Evolutionary conservation across 2,113 vertebrate genomes (phyloP).

Genomic region (Vimba vimba): DNA sequence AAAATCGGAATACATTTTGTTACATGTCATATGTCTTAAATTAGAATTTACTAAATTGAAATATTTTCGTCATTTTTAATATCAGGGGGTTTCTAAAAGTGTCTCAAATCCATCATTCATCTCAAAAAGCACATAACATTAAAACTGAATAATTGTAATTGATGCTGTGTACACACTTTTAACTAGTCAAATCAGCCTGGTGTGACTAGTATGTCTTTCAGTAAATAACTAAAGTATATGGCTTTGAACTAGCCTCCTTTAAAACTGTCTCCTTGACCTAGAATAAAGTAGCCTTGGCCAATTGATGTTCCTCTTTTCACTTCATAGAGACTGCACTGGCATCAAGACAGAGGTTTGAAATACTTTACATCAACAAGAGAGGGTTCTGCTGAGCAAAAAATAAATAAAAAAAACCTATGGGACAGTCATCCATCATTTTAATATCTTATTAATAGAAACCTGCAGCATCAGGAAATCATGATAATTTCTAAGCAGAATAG

Average conservation of each 20-base stretch:
- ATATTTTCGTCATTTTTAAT: too few relatives aligned
- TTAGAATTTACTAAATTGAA: not conserved
- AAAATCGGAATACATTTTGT: too few relatives aligned
- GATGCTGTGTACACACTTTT: not conserved
- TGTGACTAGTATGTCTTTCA: conserved; percentile 43
- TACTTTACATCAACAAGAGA: conserved; percentile 17
- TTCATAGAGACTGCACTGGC: conserved; percentile 60
- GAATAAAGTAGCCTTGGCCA: conserved; percentile 63
- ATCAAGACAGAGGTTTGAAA: conserved; percentile 28
- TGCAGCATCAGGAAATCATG: not conserved
- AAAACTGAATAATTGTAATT: not conserved
- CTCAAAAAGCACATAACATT: not conserved
- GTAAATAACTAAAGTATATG: conserved; percentile 57
- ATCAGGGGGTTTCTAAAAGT: too few relatives aligned
- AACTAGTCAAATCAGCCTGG: not conserved
- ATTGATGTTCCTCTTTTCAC: conserved; percentile 57
- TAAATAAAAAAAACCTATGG: not conserved
- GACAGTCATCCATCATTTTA: not conserved
- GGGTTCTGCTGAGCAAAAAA: not conserved
- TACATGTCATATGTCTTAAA: too few relatives aligned
- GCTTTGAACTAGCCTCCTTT: conserved; percentile 69
- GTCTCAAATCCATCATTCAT: not conserved
- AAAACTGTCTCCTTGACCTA: conserved; percentile 76
- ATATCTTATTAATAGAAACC: conserved; percentile 15
- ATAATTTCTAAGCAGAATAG: conserved; percentile 15